These are phyloP conservation scores for Stenopsyche tienmushanensis DNA, from an alignment of 1,140 invertebrate species.

Conservation along the genomic window DNA sequence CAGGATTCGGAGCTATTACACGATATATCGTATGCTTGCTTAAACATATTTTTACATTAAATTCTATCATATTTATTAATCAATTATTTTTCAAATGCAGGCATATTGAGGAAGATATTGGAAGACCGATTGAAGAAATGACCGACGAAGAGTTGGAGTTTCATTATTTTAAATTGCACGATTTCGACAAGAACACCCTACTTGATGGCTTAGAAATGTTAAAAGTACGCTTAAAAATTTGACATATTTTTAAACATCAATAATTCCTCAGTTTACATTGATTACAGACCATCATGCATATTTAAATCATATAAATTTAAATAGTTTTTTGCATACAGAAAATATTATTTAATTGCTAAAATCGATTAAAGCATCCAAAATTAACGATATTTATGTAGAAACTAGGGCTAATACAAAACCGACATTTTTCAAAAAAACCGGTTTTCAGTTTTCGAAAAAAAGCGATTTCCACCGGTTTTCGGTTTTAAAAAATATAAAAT, in stretches of 20 bases:
- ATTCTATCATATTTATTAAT: not conserved
- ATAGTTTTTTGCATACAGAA: not conserved
- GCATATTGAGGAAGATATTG: slow-evolving; percentile 73
- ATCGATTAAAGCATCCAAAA: too few species aligned
- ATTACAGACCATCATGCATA: not conserved
- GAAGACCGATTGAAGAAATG: slow-evolving; percentile 63
- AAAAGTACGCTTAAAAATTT: slow-evolving; percentile 53
- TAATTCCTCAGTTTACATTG: not conserved
- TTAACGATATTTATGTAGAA: too few species aligned
- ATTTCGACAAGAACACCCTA: slow-evolving; percentile 77
- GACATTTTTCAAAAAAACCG: too few species aligned
- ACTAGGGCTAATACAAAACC: too few species aligned
- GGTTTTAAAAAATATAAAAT: too few species aligned
- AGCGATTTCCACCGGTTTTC: too few species aligned
- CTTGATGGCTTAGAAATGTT: slow-evolving; percentile 81
- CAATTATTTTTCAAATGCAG: slow-evolving; percentile 49
- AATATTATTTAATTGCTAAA: too few species aligned
- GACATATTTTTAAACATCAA: not conserved
- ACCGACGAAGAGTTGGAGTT: slow-evolving; percentile 73
- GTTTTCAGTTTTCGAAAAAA: too few species aligned
- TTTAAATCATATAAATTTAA: not conserved
- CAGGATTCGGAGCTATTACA: slow-evolving; percentile 67
- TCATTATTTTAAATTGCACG: slow-evolving; percentile 70
- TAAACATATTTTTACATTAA: too few species aligned
- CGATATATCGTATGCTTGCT: slow-evolving; percentile 65